A percentile compares a stretch with the other conserved stretches of the same genome.
These are phyloP conservation scores for Atethmia centrago DNA, from an alignment of 2,888 invertebrate genomes.

Conservation along the genomic window DNA sequence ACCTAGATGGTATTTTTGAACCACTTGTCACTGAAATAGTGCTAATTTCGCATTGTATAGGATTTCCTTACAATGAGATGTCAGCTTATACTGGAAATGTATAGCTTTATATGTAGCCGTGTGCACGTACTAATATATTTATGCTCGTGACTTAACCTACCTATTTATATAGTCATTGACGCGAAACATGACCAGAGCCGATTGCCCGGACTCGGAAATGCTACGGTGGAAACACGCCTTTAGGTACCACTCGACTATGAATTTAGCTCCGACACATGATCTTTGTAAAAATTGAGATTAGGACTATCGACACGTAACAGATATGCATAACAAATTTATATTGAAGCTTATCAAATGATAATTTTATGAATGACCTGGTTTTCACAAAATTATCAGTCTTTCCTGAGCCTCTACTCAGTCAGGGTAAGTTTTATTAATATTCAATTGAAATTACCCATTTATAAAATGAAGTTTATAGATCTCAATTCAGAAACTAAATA, in stretches of 20 bases:
- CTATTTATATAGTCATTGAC: too few relatives aligned
- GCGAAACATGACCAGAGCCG: neutral
- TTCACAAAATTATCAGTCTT: conserved; percentile 30
- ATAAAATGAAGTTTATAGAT: too few relatives aligned
- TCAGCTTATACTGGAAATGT: too few relatives aligned
- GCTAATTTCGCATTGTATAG: too few relatives aligned
- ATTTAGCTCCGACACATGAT: neutral
- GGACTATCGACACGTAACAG: conserved; percentile 18
- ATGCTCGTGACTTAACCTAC: too few relatives aligned
- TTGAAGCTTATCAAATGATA: conserved; percentile 18
- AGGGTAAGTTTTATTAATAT: conserved; percentile 37
- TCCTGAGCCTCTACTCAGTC: conserved; percentile 5
- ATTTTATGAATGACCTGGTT: neutral
- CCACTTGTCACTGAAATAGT: too few relatives aligned
- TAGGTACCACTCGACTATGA: neutral
- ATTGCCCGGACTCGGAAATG: neutral
- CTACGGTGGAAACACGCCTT: neutral
- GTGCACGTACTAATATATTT: too few relatives aligned
- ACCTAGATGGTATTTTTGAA: neutral
- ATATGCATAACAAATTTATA: conserved; percentile 11
- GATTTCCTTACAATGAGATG: too few relatives aligned
- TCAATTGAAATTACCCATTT: neutral
- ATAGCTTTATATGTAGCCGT: too few relatives aligned
- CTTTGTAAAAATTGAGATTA: conserved; percentile 4
- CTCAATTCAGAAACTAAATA: neutral